Evolutionary conservation across 1,140 invertebrate genomes (phyloP), one percentile per base, ranked within the genome.

Genomic region (Drosophila pachea): DNA sequence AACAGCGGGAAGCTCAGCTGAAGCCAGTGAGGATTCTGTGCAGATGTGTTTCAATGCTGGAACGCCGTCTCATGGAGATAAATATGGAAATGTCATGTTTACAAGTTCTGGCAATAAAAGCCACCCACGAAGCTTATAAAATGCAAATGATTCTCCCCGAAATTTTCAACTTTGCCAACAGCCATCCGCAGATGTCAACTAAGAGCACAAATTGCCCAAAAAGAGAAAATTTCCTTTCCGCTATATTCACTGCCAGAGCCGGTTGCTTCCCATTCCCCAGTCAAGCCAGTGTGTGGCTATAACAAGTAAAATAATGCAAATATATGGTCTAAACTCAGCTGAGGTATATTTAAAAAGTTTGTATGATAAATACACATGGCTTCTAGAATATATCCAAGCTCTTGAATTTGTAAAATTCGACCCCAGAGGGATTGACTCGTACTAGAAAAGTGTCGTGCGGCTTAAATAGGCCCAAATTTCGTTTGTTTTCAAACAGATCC

Each of bases 51-150:
- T 9, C 29, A 31, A 14, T 32, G 54, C 12, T 56, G 31, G 42
- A 52, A 61, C 12, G 43, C 43, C 52, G 66, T 49, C 53, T 48
- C 66, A 74, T 73, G 62, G 49, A 74, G 62, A 77, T 74, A 78
- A 77, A 77, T 77, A 78, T 77, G 70, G 71, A 78, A 70, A 78
- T 74, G 61, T 78, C 66, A 78, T 77, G 74, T 77, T 78, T 74
- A 77, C 76, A 78, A 73, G 75, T 68, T 73, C 70, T 62, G 70
- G 65, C 60, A 69, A 73, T 76, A 77, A 77, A 76, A 73, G 75
- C 61, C 68, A 71, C 61, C 74, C 73, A 65, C 33, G 52, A 67
- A 61, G 65, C 69, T 47, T 53, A 61, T 60, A 53, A 73, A 65
- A 68, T 64, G 68, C 63, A 67, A 68, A 73, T 68, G 61, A 43